Conservation (phyloP, 2,797 vertebrate genomes). For the Cryptoprocta ferox region DNA sequence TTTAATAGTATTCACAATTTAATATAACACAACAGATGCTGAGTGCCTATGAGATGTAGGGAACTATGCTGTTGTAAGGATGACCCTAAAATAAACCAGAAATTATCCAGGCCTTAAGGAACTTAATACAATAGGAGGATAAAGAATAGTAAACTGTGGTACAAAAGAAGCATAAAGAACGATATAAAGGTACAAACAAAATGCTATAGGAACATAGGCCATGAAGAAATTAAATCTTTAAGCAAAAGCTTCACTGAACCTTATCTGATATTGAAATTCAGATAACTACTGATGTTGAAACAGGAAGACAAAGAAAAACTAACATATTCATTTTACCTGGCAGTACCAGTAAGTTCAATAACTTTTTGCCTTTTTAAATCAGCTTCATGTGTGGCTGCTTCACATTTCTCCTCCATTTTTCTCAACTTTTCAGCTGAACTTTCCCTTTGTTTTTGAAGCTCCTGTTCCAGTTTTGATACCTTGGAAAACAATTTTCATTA, state of each 20-base stretch:
- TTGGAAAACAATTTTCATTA: constrained; percentile 78
- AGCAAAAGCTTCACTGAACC: constrained; percentile 37
- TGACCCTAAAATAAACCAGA: constrained; percentile 21
- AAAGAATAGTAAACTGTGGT: neutral
- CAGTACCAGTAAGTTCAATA: constrained; percentile 80
- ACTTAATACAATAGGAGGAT: neutral
- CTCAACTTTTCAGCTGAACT: constrained; percentile 87
- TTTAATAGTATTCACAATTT: constrained; percentile 35
- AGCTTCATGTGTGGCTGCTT: constrained; percentile 85
- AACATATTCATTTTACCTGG: constrained; percentile 80
- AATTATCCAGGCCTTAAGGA: neutral
- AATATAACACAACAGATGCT: constrained; percentile 14
- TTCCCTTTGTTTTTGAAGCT: constrained; percentile 90
- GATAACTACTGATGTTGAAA: neutral
- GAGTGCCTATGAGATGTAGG: neutral
- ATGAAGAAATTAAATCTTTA: constrained; percentile 45
- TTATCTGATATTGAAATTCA: constrained; percentile 53
- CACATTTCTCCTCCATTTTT: constrained; percentile 86
- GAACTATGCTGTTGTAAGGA: neutral
- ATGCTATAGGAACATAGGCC: neutral
- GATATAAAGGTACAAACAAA: constrained; percentile 29
- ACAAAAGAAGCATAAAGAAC: neutral
- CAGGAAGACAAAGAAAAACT: constrained; percentile 47
- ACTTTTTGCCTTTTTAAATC: constrained; percentile 86
- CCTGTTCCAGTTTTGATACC: constrained; percentile 93